Evolutionary conservation across 2,797 vertebrate species (phyloP).

Genomic region (Uromys caudimaculatus): DNA sequence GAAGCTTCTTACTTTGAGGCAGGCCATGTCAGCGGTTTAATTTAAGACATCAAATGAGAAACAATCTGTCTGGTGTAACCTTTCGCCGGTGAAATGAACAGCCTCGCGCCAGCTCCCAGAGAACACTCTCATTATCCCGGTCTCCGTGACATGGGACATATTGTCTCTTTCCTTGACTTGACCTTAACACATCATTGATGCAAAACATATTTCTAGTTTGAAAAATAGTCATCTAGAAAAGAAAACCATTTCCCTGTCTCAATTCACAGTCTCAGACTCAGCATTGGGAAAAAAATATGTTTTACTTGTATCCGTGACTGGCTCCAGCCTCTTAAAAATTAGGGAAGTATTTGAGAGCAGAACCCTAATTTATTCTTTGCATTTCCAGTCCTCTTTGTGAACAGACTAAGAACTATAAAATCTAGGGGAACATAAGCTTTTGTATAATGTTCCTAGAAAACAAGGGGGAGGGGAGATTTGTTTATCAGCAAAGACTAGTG

Average conservation of each 20-base stretch:
- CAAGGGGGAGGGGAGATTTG: background rate
- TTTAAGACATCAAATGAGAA: conserved; percentile 77
- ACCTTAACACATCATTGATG: conserved; percentile 77
- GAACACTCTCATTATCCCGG: conserved; percentile 78
- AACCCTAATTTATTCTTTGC: conserved; percentile 50
- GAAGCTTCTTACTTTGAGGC: conserved; percentile 71
- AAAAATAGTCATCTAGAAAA: conserved; percentile 82
- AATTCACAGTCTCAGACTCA: conserved; percentile 46
- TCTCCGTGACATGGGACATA: conserved; percentile 73
- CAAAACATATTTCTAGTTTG: conserved; percentile 76
- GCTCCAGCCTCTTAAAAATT: conserved; percentile 62
- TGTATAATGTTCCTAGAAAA: conserved; percentile 42
- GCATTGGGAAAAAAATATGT: conserved; percentile 29
- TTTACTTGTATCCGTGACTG: conserved; percentile 52
- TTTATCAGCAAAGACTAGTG: background rate
- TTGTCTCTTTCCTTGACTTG: conserved; percentile 81
- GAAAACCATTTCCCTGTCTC: conserved; percentile 70
- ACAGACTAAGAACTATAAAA: conserved; percentile 10
- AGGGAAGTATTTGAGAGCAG: conserved; percentile 61
- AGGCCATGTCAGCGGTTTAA: conserved; percentile 76
- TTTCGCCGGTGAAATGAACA: conserved; percentile 78
- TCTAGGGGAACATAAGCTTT: background rate
- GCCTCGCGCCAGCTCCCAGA: conserved; percentile 78
- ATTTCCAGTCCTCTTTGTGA: conserved; percentile 50
- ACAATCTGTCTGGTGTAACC: conserved; percentile 74